Conservation (phyloP, 2,888 invertebrate genomes). For the Andrena marginata region DNA sequence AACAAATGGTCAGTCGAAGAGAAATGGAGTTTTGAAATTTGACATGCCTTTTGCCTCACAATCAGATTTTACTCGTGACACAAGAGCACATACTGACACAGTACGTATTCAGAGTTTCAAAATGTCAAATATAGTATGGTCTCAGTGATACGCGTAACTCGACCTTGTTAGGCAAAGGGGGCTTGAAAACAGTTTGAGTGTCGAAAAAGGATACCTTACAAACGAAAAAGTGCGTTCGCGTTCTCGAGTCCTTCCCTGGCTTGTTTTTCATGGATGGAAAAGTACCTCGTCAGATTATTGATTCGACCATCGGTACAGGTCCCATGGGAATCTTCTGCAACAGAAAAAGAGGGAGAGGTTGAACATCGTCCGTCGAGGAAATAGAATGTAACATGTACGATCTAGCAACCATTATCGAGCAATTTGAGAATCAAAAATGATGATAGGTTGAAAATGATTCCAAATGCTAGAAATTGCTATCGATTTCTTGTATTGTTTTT, state of each 20-base stretch:
- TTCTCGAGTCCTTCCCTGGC: background rate
- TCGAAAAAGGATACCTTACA: background rate
- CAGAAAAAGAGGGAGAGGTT: slow-evolving; percentile 20
- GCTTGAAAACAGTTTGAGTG: background rate
- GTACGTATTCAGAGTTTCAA: too few relatives aligned
- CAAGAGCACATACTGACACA: background rate
- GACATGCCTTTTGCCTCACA: background rate
- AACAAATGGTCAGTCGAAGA: too few relatives aligned
- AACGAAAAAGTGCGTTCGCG: background rate
- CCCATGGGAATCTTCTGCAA: slow-evolving; percentile 47
- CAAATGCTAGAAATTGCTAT: background rate
- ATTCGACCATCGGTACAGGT: slow-evolving; percentile 41
- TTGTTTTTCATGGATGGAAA: slow-evolving; percentile 48
- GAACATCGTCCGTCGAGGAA: slow-evolving; percentile 40
- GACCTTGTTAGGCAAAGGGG: background rate
- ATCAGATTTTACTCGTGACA: background rate
- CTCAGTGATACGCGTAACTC: background rate
- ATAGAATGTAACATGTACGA: background rate
- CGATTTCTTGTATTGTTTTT: background rate
- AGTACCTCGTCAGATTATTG: slow-evolving; percentile 47
- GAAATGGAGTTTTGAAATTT: too few relatives aligned
- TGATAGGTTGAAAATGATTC: background rate
- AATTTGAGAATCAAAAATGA: background rate
- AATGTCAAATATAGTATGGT: background rate
- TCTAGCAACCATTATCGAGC: background rate